Conservation (phyloP, 2,113 vertebrate species). For the Pituophis catenifer region DNA sequence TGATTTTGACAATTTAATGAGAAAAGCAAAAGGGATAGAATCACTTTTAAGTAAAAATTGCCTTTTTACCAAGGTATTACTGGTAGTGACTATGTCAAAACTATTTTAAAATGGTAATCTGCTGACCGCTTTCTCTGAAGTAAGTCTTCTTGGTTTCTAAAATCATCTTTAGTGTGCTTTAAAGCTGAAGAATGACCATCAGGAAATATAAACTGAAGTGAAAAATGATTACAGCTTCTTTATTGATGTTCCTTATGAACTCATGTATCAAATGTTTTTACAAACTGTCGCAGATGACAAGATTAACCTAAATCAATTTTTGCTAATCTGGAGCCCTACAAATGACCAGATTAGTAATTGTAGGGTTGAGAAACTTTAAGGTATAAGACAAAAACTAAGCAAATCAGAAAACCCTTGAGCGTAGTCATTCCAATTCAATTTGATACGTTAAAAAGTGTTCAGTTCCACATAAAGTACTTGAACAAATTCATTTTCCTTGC, state of each 20-base stretch:
- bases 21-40: background rate
- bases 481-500: background rate
- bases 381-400: background rate
- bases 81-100: background rate
- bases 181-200: slow-evolving; percentile 19
- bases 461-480: background rate
- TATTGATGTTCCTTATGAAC: background rate
- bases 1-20: background rate
- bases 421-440: background rate
- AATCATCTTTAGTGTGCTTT: slow-evolving; percentile 3
- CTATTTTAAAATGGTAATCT: background rate
- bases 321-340: background rate
- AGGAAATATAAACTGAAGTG: background rate
- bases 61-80: slow-evolving; percentile 18
- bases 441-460: background rate
- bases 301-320: background rate
- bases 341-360: background rate
- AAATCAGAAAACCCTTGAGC: background rate
- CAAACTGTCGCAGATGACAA: background rate
- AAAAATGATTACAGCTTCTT: background rate
- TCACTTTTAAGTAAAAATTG: background rate
- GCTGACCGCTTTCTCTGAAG: background rate
- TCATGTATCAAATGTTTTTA: background rate
- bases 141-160: background rate
- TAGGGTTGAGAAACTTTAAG: background rate